These are phyloP conservation scores for Microchirus variegatus DNA, from an alignment of 2,797 vertebrate species.

Conservation along the genomic window DNA sequence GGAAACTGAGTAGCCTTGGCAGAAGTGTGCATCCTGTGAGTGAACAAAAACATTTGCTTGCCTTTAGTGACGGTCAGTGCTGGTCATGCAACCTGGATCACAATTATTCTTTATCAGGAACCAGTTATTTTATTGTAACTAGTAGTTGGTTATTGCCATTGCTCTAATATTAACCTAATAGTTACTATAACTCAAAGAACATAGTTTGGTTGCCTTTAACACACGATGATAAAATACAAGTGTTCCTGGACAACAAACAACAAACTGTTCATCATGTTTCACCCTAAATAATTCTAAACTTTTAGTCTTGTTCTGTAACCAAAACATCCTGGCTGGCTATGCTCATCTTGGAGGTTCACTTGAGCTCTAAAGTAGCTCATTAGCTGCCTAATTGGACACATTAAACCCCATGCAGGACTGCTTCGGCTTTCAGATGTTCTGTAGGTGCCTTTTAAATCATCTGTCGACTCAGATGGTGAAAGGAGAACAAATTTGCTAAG, in stretches of 20 bases:
- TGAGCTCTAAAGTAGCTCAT: conserved; percentile 81
- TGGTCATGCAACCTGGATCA: too few relatives aligned
- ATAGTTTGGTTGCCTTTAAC: too few relatives aligned
- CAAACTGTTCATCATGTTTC: not conserved
- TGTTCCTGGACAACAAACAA: not conserved
- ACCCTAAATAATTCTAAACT: conserved; percentile 28
- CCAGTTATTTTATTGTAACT: too few relatives aligned
- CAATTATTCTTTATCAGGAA: too few relatives aligned
- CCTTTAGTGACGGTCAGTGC: too few relatives aligned
- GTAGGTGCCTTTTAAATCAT: conserved; percentile 80
- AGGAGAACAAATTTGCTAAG: conserved; percentile 79
- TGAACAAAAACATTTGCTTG: too few relatives aligned
- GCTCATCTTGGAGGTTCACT: conserved; percentile 74
- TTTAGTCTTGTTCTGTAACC: conserved; percentile 26
- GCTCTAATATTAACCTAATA: too few relatives aligned
- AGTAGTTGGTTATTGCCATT: too few relatives aligned
- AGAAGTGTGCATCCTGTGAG: too few relatives aligned
- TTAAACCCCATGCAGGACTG: conserved; percentile 75
- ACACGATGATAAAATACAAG: too few relatives aligned
- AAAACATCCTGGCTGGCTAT: conserved; percentile 42
- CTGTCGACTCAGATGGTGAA: conserved; percentile 69
- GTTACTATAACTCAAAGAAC: too few relatives aligned
- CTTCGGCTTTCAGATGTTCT: conserved; percentile 71
- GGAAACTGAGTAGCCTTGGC: too few relatives aligned
- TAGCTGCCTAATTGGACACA: conserved; percentile 82